Percentiles rank a stretch among this genome's conserved stretches.
Evolutionary conservation across 35 echinoderm and acorn worm species (phyloP).

Genomic region (Lytechinus variegatus): DNA sequence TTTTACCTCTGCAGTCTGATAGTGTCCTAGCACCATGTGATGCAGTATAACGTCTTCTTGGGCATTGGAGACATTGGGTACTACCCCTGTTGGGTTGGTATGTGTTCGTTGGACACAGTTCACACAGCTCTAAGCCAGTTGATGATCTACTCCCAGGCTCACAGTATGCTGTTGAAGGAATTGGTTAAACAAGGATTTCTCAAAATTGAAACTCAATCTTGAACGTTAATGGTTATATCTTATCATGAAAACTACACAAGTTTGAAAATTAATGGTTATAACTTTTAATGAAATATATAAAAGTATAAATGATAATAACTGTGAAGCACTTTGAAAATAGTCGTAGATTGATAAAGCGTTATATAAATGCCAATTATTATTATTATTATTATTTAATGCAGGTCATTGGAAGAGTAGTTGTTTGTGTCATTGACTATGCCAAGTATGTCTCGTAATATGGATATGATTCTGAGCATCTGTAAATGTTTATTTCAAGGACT

Average conservation of each 20-base stretch:
- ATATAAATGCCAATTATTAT: too few relatives aligned
- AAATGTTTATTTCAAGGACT: too few relatives aligned
- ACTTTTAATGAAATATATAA: too few relatives aligned
- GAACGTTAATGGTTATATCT: neutral
- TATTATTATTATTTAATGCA: too few relatives aligned
- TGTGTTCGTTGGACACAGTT: slow-evolving; percentile 65
- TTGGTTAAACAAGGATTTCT: neutral
- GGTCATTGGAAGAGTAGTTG: too few relatives aligned
- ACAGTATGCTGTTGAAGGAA: slow-evolving; percentile 65
- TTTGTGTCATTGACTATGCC: too few relatives aligned
- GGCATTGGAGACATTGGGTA: slow-evolving; percentile 60
- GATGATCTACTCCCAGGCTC: slow-evolving; percentile 67
- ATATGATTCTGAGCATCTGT: too few relatives aligned
- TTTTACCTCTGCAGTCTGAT: slow-evolving; percentile 53
- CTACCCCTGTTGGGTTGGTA: slow-evolving; percentile 70
- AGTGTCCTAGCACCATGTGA: slow-evolving; percentile 37
- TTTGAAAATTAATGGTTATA: too few relatives aligned
- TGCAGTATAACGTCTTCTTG: slow-evolving; percentile 43
- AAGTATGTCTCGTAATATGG: too few relatives aligned
- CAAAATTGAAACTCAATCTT: neutral
- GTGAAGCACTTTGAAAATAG: too few relatives aligned
- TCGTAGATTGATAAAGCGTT: too few relatives aligned
- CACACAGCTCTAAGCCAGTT: slow-evolving; percentile 81
- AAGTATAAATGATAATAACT: too few relatives aligned
- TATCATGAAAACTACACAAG: neutral